Evolutionary conservation across 2,113 vertebrate species (phyloP), one percentile per base, ranked within the genome.

Genomic region (Otus sunia): DNA sequence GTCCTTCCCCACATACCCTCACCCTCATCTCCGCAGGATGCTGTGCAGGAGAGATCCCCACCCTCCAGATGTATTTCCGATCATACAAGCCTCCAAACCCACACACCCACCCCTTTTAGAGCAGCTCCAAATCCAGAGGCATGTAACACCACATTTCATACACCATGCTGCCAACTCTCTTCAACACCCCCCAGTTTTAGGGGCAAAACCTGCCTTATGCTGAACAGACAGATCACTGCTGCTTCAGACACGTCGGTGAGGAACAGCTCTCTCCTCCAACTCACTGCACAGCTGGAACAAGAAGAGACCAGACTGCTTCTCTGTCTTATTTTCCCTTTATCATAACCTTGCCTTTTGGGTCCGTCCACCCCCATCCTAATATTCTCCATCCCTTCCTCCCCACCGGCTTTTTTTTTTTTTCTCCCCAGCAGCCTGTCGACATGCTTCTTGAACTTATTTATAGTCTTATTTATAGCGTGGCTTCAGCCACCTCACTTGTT

Each of bases 401-500:
- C 43, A 56, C 12, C 0, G 0, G 30, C 25, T 67, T 37, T 29
- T 67, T 79, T 39, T 66, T 73, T 66, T 12, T 67, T 34, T 59
- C 52, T 2, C 12, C 77, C 41, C 83, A 93, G 86, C 94, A 95
- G 95, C 50, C 77, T 92, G 89, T 49, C 5, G 0, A 86, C 77
- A 36, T 78, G 66, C 69, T 62, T 92, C 91, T 84, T 94, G 84
- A 90, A 90, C 62, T 92, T 95, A 94, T 96, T 97, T 95, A 92
- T 90, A 80, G 81, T 71, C 81, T 90, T 80, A 92, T 90, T 96
- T 96, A 95, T 90, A 91, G 74, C 15, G 2, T 0, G 1, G 84
- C 78, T 96, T 90, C 95, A 97, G 89, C 55, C 95, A 89, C 92
- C 94, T 95, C 89, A 43, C 77, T 90, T 73, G 74, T 89, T 96